Evolutionary conservation across 2,113 vertebrate genomes (phyloP).

Genomic region (Phoxinus phoxinus): DNA sequence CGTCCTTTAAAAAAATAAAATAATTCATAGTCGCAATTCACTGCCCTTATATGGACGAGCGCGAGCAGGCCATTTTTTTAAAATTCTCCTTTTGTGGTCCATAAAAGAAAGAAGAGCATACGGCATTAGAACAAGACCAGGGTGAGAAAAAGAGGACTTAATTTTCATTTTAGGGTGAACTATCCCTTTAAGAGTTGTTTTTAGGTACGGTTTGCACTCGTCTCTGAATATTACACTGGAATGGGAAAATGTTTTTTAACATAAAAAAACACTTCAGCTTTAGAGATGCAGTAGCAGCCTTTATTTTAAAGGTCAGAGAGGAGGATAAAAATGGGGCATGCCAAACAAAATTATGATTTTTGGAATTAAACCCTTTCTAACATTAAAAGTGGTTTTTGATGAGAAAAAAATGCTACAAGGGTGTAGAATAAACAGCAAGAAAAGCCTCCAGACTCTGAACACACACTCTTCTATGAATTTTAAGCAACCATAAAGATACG

Average conservation of each 20-base stretch:
- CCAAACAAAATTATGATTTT: neutral
- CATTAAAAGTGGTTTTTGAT: neutral
- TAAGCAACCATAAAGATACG: neutral
- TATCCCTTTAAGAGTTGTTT: no score
- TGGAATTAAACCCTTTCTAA: neutral
- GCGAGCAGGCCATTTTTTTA: no score
- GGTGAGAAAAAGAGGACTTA: no score
- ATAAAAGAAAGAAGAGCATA: no score
- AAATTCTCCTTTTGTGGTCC: no score
- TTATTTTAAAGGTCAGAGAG: constrained; percentile 7
- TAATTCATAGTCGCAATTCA: no score
- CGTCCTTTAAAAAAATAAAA: no score
- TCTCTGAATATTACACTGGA: neutral
- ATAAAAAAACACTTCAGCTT: neutral
- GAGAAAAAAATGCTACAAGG: neutral
- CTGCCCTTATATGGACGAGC: no score
- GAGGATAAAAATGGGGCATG: neutral
- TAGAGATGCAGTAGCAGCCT: constrained; percentile 7
- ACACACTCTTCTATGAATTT: neutral
- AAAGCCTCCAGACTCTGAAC: neutral
- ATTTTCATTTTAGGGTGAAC: no score
- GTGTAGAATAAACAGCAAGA: neutral
- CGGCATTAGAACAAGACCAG: no score
- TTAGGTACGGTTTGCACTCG: neutral
- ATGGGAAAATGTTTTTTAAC: neutral